Conservation (phyloP, 2,797 vertebrate genomes). For the Pterois miles region DNA sequence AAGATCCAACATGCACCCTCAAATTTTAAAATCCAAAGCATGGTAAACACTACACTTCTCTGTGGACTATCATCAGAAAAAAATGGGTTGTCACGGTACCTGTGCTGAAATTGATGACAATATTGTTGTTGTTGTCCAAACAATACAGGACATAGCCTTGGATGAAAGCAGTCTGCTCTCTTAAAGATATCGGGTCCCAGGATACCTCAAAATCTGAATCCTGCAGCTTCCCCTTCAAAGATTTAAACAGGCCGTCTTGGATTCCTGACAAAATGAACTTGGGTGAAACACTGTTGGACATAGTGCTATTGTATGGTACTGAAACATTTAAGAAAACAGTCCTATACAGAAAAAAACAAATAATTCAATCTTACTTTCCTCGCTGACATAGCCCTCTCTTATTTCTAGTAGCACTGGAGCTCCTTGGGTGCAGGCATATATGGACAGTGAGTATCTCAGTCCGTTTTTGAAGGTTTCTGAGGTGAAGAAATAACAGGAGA, state of each 20-base stretch:
- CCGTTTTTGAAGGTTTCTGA: conserved; percentile 63
- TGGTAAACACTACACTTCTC: no score
- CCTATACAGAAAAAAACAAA: neutral
- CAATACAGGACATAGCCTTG: conserved; percentile 61
- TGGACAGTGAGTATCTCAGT: conserved; percentile 68
- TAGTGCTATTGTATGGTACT: neutral
- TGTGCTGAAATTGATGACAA: conserved; percentile 17
- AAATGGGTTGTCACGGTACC: conserved; percentile 31
- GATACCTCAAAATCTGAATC: conserved; percentile 45
- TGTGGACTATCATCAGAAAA: neutral
- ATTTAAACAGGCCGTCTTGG: conserved; percentile 19
- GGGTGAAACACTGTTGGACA: neutral
- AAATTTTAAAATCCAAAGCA: no score
- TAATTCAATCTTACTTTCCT: conserved; percentile 63
- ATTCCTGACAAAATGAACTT: conserved; percentile 34
- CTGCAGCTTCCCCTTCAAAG: neutral
- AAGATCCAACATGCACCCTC: no score
- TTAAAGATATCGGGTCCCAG: conserved; percentile 62
- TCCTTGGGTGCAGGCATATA: conserved; percentile 71
- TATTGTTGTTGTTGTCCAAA: accelerated
- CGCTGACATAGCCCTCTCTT: conserved; percentile 68
- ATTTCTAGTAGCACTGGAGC: conserved; percentile 61
- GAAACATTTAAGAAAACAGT: neutral
- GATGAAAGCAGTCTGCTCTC: conserved; percentile 67
- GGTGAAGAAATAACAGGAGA: neutral